phyloP scores from a whole-genome alignment of 37 sponge, comb jelly and placozoan genomes.

The Cliona cf. orientalis region DNA sequence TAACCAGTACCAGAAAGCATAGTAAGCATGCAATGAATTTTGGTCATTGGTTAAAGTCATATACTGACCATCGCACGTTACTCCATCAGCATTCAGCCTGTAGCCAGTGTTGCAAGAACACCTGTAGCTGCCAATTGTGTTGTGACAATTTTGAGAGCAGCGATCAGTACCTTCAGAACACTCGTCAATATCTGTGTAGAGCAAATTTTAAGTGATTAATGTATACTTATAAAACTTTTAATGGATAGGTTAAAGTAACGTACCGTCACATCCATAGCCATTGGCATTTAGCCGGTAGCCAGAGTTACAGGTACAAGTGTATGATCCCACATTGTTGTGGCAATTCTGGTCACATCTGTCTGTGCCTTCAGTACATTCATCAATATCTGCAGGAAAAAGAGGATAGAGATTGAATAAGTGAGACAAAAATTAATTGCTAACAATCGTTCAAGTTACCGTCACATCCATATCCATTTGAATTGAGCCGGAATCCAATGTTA shows the following conservation, averaged over 20 bases:
- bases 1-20: not conserved
- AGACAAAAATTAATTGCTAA: too few relatives aligned
- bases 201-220: not conserved
- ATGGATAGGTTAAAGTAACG: not conserved
- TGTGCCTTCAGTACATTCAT: slow-evolving; percentile 44
- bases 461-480: slow-evolving; percentile 7
- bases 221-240: not conserved
- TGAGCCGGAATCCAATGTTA: slow-evolving; percentile 18
- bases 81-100: not conserved
- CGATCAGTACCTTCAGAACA: not conserved
- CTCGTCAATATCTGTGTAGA: slow-evolving; percentile 27
- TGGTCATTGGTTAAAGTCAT: too few relatives aligned
- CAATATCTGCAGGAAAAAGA: slow-evolving; percentile 34
- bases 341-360: slow-evolving; percentile 39
- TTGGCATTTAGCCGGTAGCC: slow-evolving; percentile 16
- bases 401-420: not conserved
- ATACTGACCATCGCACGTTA: too few relatives aligned
- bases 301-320: slow-evolving; percentile 56
- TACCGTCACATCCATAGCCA: slow-evolving; percentile 38
- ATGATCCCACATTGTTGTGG: slow-evolving; percentile 55
- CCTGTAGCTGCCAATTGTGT: slow-evolving; percentile 23
- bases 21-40: slow-evolving; percentile 14
- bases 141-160: slow-evolving; percentile 26
- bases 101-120: slow-evolving; percentile 11
- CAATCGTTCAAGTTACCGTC: slow-evolving; percentile 19